phyloP scores from a whole-genome alignment of 2,797 vertebrate genomes.

The Enteromius argenteus region DNA sequence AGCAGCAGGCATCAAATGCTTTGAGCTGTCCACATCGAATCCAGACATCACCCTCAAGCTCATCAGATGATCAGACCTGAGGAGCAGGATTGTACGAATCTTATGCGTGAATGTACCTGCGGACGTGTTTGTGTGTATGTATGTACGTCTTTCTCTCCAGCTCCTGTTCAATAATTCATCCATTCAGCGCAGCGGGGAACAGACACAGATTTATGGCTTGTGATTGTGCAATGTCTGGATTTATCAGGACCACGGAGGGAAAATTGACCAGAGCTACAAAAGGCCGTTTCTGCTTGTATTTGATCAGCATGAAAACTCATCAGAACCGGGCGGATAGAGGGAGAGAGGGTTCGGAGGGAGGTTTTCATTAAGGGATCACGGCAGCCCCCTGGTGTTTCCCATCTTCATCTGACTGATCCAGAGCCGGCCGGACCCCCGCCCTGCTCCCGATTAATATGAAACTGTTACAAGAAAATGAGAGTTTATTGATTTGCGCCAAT shows the following conservation, averaged over 20 bases:
- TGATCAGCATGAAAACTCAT: constrained; percentile 91
- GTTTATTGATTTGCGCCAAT: constrained; percentile 90
- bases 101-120: constrained; percentile 13
- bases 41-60: neutral
- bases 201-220: constrained; percentile 88
- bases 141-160: constrained; percentile 46
- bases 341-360: constrained; percentile 18
- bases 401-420: constrained; percentile 79
- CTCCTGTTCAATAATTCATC: constrained; percentile 88
- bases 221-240: constrained; percentile 91
- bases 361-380: constrained; percentile 90
- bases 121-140: constrained; percentile 22
- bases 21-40: neutral
- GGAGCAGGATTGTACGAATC: constrained; percentile 22
- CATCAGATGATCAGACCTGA: constrained; percentile 26
- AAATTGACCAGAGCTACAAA: constrained; percentile 92
- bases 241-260: constrained; percentile 89
- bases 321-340: constrained; percentile 71
- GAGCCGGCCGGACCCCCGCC: constrained; percentile 77
- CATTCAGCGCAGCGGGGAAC: constrained; percentile 86
- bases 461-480: constrained; percentile 93
- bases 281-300: constrained; percentile 90
- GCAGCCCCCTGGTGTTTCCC: constrained; percentile 84
- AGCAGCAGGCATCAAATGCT: neutral
- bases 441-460: constrained; percentile 90